Base-by-base conservation (phyloP, 2,113 vertebrate genomes). In the Hippocampus zosterae region DNA sequence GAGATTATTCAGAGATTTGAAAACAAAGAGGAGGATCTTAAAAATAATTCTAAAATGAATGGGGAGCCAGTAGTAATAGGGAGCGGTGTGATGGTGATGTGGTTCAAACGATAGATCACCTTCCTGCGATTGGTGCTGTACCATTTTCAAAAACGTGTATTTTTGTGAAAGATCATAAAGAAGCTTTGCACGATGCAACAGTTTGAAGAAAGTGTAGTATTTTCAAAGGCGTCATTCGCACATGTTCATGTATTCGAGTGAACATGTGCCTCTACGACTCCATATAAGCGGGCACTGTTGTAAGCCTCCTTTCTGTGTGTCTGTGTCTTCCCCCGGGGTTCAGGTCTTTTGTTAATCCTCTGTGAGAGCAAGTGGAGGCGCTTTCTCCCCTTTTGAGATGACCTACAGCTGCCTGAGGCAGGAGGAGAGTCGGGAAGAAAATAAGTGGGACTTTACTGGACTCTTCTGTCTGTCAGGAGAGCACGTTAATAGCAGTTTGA, bases 391-490 rank as follows among this genome's bases (percentile, higher is more conserved):
- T 76, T 63, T 48, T 46, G n/a, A 67, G 46, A 1, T 84, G 81
- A 82, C 80, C 78, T 74, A 19, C 37, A 82, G 71, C 78, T 76
- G 75, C 75, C 70, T 72, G 52, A 69, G 60, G 75, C 68, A 55
- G 63, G 2, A n/a, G 40, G 53, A 55, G 72, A 61, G 59, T 11
- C 40, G 48, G 67, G 73, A 61, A 75, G 33, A 75, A 63, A 18
- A 18, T 37, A 53, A 37, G 46, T 48, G 15, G 15, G 65, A 69
- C 65, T 68, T 77, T 41, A 19, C 50, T 27, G 21, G 61, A 67
- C 57, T 42, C 27, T n/a, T n/a, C 60, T 33, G 62, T 70, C 63
- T 53, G 50, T n/a, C 1, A 61, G 25, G 48, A 53, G 60, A 80
- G 73, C 67, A 53, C 6, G 44, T 33, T 72, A 70, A 71, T 42